A percentile compares a stretch with the other conserved stretches of the same genome.
These are phyloP conservation scores for Xyliphius kryptos DNA, from an alignment of 2,113 vertebrate species.

Conservation along the genomic window DNA sequence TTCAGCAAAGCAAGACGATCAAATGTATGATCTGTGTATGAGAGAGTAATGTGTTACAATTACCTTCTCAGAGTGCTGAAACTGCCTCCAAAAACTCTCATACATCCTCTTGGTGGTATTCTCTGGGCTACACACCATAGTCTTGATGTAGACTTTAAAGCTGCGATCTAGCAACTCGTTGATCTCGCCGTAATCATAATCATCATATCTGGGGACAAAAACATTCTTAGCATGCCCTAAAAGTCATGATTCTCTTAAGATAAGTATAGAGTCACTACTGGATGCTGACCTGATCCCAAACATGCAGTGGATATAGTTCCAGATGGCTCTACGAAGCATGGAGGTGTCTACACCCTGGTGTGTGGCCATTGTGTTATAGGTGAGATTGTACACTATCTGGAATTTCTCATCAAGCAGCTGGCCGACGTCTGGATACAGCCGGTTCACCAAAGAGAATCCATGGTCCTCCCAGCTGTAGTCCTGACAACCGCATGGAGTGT, in stretches of 20 bases:
- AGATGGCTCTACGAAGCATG: constrained; percentile 91
- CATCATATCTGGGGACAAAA: constrained; percentile 78
- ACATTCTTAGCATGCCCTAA: no score
- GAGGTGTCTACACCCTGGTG: constrained; percentile 97
- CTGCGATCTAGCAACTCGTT: constrained; percentile 94
- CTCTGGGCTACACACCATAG: constrained; percentile 94
- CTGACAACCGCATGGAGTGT: constrained; percentile 57
- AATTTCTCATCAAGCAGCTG: constrained; percentile 98
- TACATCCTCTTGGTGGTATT: constrained; percentile 99
- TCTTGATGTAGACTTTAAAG: constrained; percentile 99
- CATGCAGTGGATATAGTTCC: constrained; percentile 99
- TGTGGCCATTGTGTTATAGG: constrained; percentile 97
- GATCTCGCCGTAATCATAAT: constrained; percentile 98
- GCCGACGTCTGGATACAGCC: constrained; percentile 94
- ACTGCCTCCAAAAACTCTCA: constrained; percentile 98
- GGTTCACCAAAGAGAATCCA: constrained; percentile 93
- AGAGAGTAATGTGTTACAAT: no score
- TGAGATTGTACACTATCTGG: constrained; percentile 93
- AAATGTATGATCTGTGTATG: no score
- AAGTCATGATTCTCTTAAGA: no score
- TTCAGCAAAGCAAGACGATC: no score
- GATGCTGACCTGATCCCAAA: constrained; percentile 99
- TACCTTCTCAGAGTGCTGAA: constrained; percentile 99
- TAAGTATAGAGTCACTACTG: no score
- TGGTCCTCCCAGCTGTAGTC: constrained; percentile 99